These are phyloP conservation scores for Thalpophila matura DNA, from an alignment of 2,888 invertebrate species.

Conservation along the genomic window DNA sequence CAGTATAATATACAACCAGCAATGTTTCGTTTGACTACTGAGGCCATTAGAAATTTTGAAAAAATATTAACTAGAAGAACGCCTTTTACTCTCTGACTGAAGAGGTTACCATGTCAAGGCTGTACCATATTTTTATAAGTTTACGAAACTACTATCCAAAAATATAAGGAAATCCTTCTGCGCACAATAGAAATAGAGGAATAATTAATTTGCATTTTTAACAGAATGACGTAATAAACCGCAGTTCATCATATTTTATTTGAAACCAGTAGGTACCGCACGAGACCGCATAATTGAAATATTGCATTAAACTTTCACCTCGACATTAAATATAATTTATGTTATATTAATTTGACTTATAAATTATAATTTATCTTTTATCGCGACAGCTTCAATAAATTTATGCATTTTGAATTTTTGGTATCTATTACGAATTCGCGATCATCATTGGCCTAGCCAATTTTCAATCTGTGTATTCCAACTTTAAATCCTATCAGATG, in stretches of 20 bases:
- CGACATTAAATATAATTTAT: constrained; percentile 44
- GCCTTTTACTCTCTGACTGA: constrained; percentile 25
- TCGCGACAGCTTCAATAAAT: constrained; percentile 22
- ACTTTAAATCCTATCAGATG: neutral
- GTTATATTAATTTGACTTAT: too few relatives aligned
- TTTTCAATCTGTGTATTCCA: neutral
- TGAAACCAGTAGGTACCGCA: constrained; percentile 67
- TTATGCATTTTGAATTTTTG: neutral
- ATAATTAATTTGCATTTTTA: constrained; percentile 58
- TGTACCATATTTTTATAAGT: constrained; percentile 18
- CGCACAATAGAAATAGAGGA: constrained; percentile 26
- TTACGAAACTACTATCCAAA: constrained; percentile 9
- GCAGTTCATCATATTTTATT: constrained; percentile 71
- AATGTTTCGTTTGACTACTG: neutral
- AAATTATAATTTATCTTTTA: constrained; percentile 46
- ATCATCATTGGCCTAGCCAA: neutral
- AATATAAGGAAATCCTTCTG: constrained; percentile 20
- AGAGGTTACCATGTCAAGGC: constrained; percentile 42
- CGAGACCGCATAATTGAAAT: constrained; percentile 64
- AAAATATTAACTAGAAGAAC: neutral
- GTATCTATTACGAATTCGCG: neutral
- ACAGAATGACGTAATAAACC: constrained; percentile 61
- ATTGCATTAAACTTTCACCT: constrained; percentile 66
- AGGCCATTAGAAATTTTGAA: neutral
- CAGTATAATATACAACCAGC: too few relatives aligned